Conservation (phyloP, 64 coral and sea anemone species). For the Orbicella faveolata region DNA sequence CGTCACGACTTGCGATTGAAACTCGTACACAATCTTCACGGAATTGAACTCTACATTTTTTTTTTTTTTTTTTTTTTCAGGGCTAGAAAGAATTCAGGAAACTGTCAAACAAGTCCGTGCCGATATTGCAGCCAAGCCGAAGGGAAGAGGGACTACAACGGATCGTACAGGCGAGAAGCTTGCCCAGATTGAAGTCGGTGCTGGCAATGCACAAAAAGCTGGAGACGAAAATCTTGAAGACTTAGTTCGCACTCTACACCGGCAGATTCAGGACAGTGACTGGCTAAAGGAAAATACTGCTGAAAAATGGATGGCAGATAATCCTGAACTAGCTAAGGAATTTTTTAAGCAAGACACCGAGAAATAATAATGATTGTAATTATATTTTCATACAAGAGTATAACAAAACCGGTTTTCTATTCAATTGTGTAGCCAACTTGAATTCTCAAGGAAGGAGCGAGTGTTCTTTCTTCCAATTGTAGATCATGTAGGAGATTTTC, state of each 20-base stretch:
- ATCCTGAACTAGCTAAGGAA: slow-evolving; percentile 77
- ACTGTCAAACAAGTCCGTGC: not conserved
- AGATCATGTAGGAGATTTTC: too few species aligned
- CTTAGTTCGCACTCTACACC: slow-evolving; percentile 47
- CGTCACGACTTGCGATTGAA: too few species aligned
- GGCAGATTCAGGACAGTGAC: slow-evolving; percentile 58
- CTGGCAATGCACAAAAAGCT: not conserved
- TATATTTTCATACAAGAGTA: too few species aligned
- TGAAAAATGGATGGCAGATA: slow-evolving; percentile 86
- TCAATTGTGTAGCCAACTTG: too few species aligned
- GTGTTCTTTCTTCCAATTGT: too few species aligned
- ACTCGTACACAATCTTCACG: not conserved
- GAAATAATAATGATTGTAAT: not conserved
- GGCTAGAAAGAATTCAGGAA: slow-evolving; percentile 31
- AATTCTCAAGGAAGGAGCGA: too few species aligned
- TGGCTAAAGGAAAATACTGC: slow-evolving; percentile 82
- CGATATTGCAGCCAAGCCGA: not conserved
- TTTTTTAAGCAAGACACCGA: slow-evolving; percentile 31
- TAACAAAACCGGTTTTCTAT: too few species aligned
- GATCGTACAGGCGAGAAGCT: not conserved
- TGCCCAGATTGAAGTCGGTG: not conserved
- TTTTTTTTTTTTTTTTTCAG: not conserved
- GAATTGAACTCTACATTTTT: not conserved
- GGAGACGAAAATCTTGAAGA: slow-evolving; percentile 65
- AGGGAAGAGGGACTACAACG: not conserved